phyloP scores from a whole-genome alignment of 2,113 vertebrate genomes.

The Sylvilagus bachmani region DNA sequence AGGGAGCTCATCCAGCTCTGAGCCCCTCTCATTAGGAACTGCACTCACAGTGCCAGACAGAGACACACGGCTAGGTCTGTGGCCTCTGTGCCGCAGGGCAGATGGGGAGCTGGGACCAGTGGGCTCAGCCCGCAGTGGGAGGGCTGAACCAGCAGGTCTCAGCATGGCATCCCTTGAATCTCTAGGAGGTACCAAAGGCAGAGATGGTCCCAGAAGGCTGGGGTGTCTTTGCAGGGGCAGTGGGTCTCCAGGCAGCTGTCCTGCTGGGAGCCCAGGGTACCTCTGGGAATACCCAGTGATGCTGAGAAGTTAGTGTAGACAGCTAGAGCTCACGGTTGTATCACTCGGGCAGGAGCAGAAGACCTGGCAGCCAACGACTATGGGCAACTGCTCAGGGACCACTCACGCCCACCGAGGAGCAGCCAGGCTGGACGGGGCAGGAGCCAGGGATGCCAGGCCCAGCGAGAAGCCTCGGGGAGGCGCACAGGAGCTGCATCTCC shows the following conservation, averaged over 20 bases:
- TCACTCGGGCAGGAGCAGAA: not conserved
- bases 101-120: not conserved
- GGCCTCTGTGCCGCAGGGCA: not conserved
- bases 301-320: not conserved
- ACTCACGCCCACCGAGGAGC: not conserved
- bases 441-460: not conserved
- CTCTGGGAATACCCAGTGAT: not conserved
- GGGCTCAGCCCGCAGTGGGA: too few relatives aligned
- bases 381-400: not conserved
- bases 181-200: not conserved
- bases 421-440: not conserved
- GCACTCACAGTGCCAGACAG: not conserved
- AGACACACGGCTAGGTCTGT: rapidly evolving
- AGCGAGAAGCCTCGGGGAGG: not conserved
- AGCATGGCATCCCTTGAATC: rapidly evolving
- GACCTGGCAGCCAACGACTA: too few relatives aligned
- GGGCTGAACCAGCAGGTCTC: not conserved
- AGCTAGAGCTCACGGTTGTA: rapidly evolving
- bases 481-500: not conserved
- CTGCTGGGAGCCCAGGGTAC: not conserved
- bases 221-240: not conserved
- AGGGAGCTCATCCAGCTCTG: not conserved
- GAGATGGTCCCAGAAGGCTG: not conserved
- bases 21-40: rapidly evolving
- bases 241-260: not conserved